Conservation (phyloP, 1,140 invertebrate species). For the Pogonognathellus flavescens region DNA sequence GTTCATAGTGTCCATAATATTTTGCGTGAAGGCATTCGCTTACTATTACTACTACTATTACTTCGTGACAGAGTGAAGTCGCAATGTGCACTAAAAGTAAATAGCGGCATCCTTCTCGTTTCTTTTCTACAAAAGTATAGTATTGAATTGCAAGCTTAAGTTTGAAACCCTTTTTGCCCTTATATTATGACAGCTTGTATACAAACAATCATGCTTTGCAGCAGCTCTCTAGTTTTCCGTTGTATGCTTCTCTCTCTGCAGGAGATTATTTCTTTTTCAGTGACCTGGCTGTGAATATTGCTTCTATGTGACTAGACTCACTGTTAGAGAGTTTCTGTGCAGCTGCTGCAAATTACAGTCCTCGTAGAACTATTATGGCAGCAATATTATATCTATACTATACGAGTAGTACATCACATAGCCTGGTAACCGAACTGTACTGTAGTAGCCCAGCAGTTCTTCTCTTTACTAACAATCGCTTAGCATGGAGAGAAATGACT, state of each 20-base stretch:
- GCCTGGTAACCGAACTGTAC: background rate
- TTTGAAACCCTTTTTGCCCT: too few relatives aligned
- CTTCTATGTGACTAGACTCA: conserved; percentile 1
- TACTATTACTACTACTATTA: too few relatives aligned
- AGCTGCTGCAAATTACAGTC: conserved; percentile 15
- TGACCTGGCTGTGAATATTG: conserved; percentile 10
- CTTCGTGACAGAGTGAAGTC: too few relatives aligned
- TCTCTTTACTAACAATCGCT: background rate
- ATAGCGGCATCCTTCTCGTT: background rate
- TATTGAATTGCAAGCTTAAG: background rate
- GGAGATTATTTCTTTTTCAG: conserved; percentile 44
- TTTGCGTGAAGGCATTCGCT: too few relatives aligned
- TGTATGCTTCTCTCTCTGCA: conserved; percentile 6
- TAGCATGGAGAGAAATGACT: conserved; percentile 20
- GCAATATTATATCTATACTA: background rate
- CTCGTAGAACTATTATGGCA: background rate
- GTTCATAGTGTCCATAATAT: too few relatives aligned
- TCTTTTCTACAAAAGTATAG: background rate
- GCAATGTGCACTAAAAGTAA: background rate
- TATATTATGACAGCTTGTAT: conserved; percentile 33
- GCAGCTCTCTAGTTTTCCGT: background rate
- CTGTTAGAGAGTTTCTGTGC: background rate
- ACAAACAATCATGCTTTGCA: background rate
- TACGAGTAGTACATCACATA: background rate
- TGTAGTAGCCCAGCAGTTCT: background rate